phyloP scores from a whole-genome alignment of 2,113 vertebrate species.

The Oostethus manadensis region DNA sequence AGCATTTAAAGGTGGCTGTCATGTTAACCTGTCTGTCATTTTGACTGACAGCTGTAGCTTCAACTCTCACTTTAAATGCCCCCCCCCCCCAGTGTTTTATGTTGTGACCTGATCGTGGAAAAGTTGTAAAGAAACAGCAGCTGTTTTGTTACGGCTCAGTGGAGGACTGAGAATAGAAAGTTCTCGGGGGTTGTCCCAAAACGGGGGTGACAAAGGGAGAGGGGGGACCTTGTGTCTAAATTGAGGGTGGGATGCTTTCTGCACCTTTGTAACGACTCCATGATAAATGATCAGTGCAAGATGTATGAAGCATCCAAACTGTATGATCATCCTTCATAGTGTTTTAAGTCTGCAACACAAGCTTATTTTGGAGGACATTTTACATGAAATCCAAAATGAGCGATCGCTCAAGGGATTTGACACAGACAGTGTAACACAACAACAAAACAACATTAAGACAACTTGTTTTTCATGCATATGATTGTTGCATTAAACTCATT shows the following conservation, averaged over 20 bases:
- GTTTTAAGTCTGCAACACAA: not conserved
- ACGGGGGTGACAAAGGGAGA: constrained; percentile 14
- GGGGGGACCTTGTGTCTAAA: constrained; percentile 15
- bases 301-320: constrained; percentile 18
- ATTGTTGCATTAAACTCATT: constrained; percentile 13
- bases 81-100: constrained; percentile 49
- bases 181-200: constrained; percentile 23
- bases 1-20: constrained; percentile 36
- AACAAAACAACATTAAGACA: constrained; percentile 4
- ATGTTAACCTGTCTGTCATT: constrained; percentile 17
- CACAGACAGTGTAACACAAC: not conserved
- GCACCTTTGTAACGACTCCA: constrained; percentile 18
- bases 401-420: constrained; percentile 14
- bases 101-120: constrained; percentile 46
- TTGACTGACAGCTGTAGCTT: constrained; percentile 63
- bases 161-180: constrained; percentile 54
- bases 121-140: constrained; percentile 59
- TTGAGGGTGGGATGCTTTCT: constrained; percentile 25
- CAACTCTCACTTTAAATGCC: constrained; percentile 41
- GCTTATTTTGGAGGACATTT: constrained; percentile 7
- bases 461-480: constrained; percentile 9
- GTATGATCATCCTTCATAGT: not conserved
- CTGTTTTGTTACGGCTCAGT: constrained; percentile 49
- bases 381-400: constrained; percentile 26
- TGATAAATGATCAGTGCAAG: constrained; percentile 22